Evolutionary conservation across 2,888 invertebrate species (phyloP), one percentile per base, ranked within the genome.

Genomic region (Drosophila falleni): DNA sequence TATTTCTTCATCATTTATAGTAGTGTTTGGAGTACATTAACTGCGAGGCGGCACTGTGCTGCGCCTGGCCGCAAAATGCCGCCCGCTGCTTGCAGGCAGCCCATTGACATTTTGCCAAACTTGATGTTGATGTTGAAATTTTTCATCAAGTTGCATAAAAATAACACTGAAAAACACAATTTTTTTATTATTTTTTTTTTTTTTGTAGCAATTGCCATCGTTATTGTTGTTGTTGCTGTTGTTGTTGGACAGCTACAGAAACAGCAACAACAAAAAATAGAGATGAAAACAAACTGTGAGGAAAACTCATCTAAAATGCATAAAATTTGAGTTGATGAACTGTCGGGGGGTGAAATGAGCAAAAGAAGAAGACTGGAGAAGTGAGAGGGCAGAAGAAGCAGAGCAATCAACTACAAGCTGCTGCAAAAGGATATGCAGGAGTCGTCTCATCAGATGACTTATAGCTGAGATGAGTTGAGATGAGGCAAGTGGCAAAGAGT

Each of bases 241-340:
- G 35, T 26, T 62, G 54, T 42, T 49, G 42, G 62, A 61, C 19
- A 63, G 9, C 68, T 47, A 53, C 56, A 74, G 66, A 58, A 71
- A 60, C 37, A 69, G 47, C 50, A 71, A 50, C 50, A 71, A 19
- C 19, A 19, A 49, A 33, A 69, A 70, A 74, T 61, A 42, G 50
- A 62, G 80, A 80, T 78, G 74, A 78, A 79, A 80, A 75, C 88
- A 89, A 85, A 89, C 88, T 89, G 76, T 72, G 89, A 84, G 88
- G 69, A 80, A 81, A 90, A 90, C 86, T 89, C 89, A 80, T 84
- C 80, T 89, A 90, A 91, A 90, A 83, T 90, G 91, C 91, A 91
- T 91, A 89, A 89, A 90, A 90, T 91, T 91, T 90, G 89, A 90
- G 90, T 90, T 90, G 90, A 91, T 91, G 89, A 90, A 89, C 89